A percentile compares a stretch with the other conserved stretches of the same genome.
These are phyloP conservation scores for Pygoscelis antarcticus DNA, from an alignment of 2,113 vertebrate species.

Conservation along the genomic window DNA sequence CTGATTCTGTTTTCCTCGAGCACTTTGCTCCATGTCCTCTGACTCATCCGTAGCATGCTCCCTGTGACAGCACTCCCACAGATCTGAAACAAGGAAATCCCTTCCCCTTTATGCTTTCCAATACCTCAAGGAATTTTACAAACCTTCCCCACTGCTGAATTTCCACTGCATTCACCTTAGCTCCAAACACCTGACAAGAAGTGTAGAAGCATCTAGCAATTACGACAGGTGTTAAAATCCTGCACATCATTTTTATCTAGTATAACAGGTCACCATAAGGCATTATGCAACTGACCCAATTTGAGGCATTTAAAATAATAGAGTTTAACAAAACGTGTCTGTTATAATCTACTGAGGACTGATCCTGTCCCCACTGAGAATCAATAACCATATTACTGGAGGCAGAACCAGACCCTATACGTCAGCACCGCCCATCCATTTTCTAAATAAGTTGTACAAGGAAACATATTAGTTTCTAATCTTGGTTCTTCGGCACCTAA, in stretches of 20 bases:
- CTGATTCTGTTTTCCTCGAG: background rate
- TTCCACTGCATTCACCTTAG: background rate
- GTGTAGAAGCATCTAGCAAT: background rate
- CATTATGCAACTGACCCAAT: constrained; percentile 36
- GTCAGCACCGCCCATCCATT: background rate
- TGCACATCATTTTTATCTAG: background rate
- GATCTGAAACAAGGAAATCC: background rate
- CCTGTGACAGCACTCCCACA: background rate
- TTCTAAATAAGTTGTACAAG: constrained; percentile 30
- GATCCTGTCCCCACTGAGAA: background rate
- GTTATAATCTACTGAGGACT: background rate
- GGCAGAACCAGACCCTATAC: constrained; percentile 18
- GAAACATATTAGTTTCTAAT: constrained; percentile 51
- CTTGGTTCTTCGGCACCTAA: background rate
- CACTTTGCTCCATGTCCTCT: background rate
- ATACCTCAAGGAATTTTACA: background rate
- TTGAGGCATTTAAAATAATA: background rate
- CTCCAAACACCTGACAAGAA: background rate
- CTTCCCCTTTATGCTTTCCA: background rate
- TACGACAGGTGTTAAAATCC: background rate
- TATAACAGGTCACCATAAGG: background rate
- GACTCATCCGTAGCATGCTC: rapidly evolving
- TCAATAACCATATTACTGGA: background rate
- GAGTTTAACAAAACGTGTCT: background rate
- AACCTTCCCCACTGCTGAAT: background rate